Evolutionary conservation across 2,113 vertebrate species (phyloP).

Genomic region (Sorex fumeus): DNA sequence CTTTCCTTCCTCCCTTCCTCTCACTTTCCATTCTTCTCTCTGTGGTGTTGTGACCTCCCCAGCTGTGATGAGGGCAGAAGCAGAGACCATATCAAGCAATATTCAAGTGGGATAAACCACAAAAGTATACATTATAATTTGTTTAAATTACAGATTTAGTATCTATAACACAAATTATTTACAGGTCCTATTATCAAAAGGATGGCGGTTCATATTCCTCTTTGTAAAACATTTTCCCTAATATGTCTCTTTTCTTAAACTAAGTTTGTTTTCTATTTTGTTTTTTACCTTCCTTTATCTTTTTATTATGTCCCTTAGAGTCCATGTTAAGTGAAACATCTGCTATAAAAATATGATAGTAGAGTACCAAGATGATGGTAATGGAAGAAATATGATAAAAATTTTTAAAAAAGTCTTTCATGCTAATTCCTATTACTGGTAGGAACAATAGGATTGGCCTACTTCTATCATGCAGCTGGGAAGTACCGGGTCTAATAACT

Average conservation of each 20-base stretch:
- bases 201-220: neutral
- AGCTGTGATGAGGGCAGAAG: too few species aligned
- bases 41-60: too few species aligned
- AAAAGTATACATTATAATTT: neutral
- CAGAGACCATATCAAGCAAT: too few species aligned
- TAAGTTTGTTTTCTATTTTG: too few species aligned
- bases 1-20: too few species aligned
- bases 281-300: too few species aligned
- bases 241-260: neutral
- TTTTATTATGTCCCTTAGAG: too few species aligned
- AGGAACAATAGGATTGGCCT: neutral
- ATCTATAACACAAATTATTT: neutral
- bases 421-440: neutral
- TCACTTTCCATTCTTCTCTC: too few species aligned
- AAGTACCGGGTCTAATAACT: neutral
- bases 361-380: neutral
- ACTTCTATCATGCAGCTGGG: neutral
- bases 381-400: neutral
- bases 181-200: neutral
- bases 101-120: neutral
- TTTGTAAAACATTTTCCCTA: constrained; percentile 7
- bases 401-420: neutral
- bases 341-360: neutral
- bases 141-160: neutral
- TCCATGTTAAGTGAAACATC: too few species aligned